phyloP scores from a whole-genome alignment of 2,888 invertebrate species.

The Mechanitis messenoides region DNA sequence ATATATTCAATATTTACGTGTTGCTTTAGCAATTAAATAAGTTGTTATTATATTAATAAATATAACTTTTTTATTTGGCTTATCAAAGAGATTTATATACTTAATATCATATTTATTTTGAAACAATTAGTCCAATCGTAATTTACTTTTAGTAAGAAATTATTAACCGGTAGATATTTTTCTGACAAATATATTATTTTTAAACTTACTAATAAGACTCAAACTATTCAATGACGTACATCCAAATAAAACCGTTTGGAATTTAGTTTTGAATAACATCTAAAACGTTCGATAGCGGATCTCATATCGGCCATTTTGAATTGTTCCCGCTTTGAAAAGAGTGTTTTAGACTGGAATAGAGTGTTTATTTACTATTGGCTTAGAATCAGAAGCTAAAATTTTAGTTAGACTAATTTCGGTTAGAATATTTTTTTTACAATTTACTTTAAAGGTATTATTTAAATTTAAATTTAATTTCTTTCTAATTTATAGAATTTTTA shows the following conservation, averaged over 20 bases:
- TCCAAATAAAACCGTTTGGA: background rate
- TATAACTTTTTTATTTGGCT: too few relatives aligned
- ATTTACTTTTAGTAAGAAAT: too few relatives aligned
- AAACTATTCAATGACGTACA: background rate
- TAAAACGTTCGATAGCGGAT: conserved; percentile 14
- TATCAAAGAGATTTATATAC: too few relatives aligned
- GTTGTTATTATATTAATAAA: background rate
- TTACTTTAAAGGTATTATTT: too few relatives aligned
- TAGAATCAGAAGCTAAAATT: conserved; percentile 5
- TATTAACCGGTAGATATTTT: too few relatives aligned
- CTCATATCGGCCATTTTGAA: conserved; percentile 13
- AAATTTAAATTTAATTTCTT: too few relatives aligned
- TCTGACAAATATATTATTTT: too few relatives aligned
- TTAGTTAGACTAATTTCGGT: background rate
- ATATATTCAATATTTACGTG: background rate
- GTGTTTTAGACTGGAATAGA: conserved; percentile 9
- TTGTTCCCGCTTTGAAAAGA: conserved; percentile 14
- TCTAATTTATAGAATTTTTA: too few relatives aligned
- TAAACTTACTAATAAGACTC: too few relatives aligned
- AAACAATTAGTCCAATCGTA: too few relatives aligned
- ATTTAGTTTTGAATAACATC: background rate
- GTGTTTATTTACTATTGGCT: conserved; percentile 21
- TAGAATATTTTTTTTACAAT: background rate
- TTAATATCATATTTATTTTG: too few relatives aligned
- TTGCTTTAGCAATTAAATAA: background rate